These are phyloP conservation scores for Ptilonorhynchus violaceus DNA, from an alignment of 2,113 vertebrate species.

Conservation along the genomic window DNA sequence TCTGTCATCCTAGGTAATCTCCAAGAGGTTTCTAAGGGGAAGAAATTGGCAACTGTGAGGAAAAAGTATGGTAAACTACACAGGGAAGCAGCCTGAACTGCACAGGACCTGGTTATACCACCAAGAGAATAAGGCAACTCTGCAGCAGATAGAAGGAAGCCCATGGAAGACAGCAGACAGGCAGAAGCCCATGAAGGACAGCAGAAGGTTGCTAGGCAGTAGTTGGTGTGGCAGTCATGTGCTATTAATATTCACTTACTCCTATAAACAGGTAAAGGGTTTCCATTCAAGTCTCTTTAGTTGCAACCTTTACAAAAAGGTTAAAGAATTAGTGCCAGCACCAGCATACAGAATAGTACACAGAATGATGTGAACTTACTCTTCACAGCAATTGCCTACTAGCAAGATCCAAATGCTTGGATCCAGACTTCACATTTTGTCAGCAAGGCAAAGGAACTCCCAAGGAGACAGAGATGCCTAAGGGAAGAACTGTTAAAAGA, in stretches of 20 bases:
- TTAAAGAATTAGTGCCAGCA: not conserved
- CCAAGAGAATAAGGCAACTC: not conserved
- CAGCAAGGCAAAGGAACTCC: not conserved
- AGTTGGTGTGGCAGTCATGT: not conserved
- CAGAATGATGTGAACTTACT: not conserved
- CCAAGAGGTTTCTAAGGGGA: not conserved
- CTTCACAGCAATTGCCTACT: not conserved
- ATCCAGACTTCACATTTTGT: not conserved
- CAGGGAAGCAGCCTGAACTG: not conserved
- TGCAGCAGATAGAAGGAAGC: not conserved
- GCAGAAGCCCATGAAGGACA: not conserved
- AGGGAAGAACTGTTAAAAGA: not conserved
- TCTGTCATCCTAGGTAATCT: not conserved
- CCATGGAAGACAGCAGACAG: not conserved
- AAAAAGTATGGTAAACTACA: not conserved
- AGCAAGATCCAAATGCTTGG: not conserved
- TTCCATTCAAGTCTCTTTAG: not conserved
- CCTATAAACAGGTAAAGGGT: not conserved
- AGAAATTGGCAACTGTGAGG: not conserved
- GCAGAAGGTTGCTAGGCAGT: not conserved
- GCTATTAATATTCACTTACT: not conserved
- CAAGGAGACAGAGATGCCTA: not conserved
- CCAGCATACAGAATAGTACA: not conserved
- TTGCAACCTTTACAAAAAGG: not conserved
- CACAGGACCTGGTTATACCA: not conserved